Evolutionary conservation across 2,113 vertebrate species (phyloP).

Genomic region (Zosterops japonicus): DNA sequence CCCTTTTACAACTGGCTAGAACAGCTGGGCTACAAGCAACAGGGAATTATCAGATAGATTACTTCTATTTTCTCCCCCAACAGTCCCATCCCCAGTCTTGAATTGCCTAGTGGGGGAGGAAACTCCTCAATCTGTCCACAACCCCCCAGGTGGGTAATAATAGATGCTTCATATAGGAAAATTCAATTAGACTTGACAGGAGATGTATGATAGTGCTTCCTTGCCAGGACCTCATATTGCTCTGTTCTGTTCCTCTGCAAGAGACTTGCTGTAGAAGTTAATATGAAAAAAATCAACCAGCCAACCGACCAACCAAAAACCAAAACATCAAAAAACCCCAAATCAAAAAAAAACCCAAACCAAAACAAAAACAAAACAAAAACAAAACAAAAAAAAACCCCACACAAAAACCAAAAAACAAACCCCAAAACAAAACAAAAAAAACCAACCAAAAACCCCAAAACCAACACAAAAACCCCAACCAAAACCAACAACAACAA

Average conservation of each 20-base stretch:
- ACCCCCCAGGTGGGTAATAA: not conserved
- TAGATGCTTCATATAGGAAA: slow-evolving; percentile 22
- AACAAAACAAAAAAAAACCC: not conserved
- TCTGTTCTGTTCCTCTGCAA: slow-evolving; percentile 8
- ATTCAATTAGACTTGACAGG: slow-evolving; percentile 39
- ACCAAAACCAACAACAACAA: not conserved
- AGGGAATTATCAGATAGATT: not conserved
- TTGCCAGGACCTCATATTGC: not conserved
- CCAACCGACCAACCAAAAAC: not conserved
- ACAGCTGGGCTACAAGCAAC: slow-evolving; percentile 9
- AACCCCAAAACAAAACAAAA: no score
- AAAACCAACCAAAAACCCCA: not conserved
- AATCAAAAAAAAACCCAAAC: not conserved
- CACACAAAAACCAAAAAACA: no score
- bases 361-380: not conserved
- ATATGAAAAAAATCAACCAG: not conserved
- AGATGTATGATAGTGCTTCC: slow-evolving; percentile 1
- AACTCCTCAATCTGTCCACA: slow-evolving; percentile 34
- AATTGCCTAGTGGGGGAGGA: not conserved
- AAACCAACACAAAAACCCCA: not conserved
- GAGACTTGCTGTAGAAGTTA: not conserved
- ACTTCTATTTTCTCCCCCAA: not conserved
- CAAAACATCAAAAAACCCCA: not conserved
- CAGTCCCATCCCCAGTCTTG: not conserved
- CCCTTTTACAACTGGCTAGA: not conserved